Base-by-base conservation (phyloP, 2,113 vertebrate genomes). In the Dendrocopos noguchii region DNA sequence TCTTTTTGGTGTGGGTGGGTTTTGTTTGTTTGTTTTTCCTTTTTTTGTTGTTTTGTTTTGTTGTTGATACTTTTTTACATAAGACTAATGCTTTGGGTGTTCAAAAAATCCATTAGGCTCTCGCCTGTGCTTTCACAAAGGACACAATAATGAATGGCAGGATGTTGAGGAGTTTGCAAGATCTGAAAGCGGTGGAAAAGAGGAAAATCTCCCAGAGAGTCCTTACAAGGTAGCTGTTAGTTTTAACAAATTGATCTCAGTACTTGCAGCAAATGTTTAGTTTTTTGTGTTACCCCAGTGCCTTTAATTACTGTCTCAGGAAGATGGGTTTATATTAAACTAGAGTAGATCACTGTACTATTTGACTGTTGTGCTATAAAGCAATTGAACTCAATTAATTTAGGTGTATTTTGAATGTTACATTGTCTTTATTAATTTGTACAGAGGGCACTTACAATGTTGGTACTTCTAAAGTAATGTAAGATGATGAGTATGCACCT, bases 81-180 rank as follows among this genome's bases (percentile, higher is more conserved):
- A n/a, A 65, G 6, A 18, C 2, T 60, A 42, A 94, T 22, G 53
- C 67, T 84, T 34, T n/a, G 22, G 18, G 90, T 36, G 27, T n/a
- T 17, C 52, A 7, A 88, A 55, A 90, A 88, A 88, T 65, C 46
- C 64, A 24, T 76, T 77, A 99, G 99, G 99, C 96, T 99, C 99
- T 81, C 98, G 99, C 83, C 96, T 99, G 65, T 99, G 99, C 94
- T 99, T 99, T 97, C 99, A 99, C 93, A 98, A 98, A 96, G 99
- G 99, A 82, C 97, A 87, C 89, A 98, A 98, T 94, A 98, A 98
- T 73, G 98, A 99, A 77, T 99, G 99, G 99, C 98, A 99, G 94
- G 98, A 99, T 52, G 98, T 98, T 25, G 99, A 99, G 95, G 99
- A 99, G 76, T 98, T 99, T 81, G 95, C 97, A 81, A 98, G 98